Evolutionary conservation across 2,113 vertebrate species (phyloP).

Genomic region (Dendropsophus ebraccatus): DNA sequence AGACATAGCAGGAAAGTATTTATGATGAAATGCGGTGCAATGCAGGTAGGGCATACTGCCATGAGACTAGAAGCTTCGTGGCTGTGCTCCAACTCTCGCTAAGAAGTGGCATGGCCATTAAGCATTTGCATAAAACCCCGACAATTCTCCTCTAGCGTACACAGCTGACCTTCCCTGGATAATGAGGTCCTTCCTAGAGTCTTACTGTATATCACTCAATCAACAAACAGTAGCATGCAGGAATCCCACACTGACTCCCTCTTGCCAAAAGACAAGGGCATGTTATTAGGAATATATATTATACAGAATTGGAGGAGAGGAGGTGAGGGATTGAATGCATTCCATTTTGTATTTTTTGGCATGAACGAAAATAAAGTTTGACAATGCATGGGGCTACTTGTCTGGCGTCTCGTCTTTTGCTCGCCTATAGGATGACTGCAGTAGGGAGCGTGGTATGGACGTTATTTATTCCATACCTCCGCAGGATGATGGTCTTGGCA

Average conservation of each 20-base stretch:
- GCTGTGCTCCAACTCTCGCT: conserved; percentile 50
- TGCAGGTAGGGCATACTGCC: conserved; percentile 55
- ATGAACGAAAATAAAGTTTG: conserved; percentile 92
- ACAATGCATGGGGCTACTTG: conserved; percentile 73
- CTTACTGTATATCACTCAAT: conserved; percentile 40
- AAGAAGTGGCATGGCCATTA: conserved; percentile 48
- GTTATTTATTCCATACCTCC: conserved; percentile 6
- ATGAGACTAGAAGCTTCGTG: conserved; percentile 41
- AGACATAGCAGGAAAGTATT: conserved; percentile 29
- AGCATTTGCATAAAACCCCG: conserved; percentile 43
- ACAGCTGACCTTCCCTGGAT: conserved; percentile 28
- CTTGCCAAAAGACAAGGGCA: conserved; percentile 53
- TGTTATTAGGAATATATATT: conserved; percentile 46
- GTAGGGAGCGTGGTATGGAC: background rate
- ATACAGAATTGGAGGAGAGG: conserved; percentile 25
- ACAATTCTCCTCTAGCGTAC: conserved; percentile 39
- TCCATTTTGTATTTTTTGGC: conserved; percentile 82
- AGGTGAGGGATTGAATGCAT: conserved; percentile 57
- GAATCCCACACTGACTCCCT: conserved; percentile 51
- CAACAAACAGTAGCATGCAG: conserved; percentile 54
- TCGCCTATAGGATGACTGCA: conserved; percentile 7
- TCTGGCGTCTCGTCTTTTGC: conserved; percentile 25
- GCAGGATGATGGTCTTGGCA: background rate
- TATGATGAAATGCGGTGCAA: conserved; percentile 51
- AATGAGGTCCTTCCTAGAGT: conserved; percentile 13